Base-by-base conservation (phyloP, 2,888 invertebrate species). In the Beris morrisii region DNA sequence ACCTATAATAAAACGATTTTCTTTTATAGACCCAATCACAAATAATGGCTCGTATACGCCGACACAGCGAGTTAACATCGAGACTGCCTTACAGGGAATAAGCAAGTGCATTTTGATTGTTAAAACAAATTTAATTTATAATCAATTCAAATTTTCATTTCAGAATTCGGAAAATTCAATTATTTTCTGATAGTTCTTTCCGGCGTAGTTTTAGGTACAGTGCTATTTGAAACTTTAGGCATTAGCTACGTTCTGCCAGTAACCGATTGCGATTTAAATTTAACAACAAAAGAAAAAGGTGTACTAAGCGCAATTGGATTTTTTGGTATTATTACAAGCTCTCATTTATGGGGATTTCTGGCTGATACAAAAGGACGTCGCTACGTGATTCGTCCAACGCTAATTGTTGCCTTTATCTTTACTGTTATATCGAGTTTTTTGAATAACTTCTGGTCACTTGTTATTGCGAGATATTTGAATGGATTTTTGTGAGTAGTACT, bases 341-440 rank as follows among this genome's bases (percentile, higher is more conserved):
- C 84, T 0, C 83, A 84, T 74, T 72, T 85, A 48, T 85, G 85
- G 85, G 86, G 86, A 6, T 83, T 82, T 71, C 71, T 85, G 48
- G 85, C 84, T 0, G 85, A 85, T 71, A 83, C 83, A 1, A 79
- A 77, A 67, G 86, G 86, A 5, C 73, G 84, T 43, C 77, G 81
- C 70, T 79, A 76, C 43, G 78, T 81, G 1, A 78, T 84, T 31
- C 73, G 83, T 28, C 76, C 82, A 12, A 81, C 84, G 45, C 74
- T 85, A 52, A 67, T 82, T 11, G 70, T 79, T 5, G 82, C 83
- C 68, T 82, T 82, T 50, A 54, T 82, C 3, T 76, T 80, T 6
- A 83, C 83, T 30, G 69, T 84, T 32, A 70, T 81, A 3, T 83
- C 84, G 12, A 83, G 84, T 70, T 74, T 85, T 44, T 75, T 83